A percentile compares a stretch with the other conserved stretches of the same genome.
These are phyloP conservation scores for Syngnathus rostellatus DNA, from an alignment of 2,797 vertebrate species.

Conservation along the genomic window DNA sequence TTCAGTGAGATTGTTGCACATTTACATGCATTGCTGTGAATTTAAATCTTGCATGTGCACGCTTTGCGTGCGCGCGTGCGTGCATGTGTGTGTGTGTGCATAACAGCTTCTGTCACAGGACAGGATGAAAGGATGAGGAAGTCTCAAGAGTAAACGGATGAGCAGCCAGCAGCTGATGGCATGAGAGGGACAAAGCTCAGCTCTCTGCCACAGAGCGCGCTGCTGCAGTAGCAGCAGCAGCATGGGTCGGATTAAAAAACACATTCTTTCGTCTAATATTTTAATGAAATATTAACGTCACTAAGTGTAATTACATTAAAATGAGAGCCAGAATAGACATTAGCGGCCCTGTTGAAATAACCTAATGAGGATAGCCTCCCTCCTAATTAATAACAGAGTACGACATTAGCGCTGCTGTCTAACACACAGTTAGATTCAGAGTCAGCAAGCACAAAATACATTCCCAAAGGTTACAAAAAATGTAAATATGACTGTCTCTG, in stretches of 20 bases:
- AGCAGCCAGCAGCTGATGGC: conserved; percentile 46
- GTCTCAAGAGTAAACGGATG: conserved; percentile 50
- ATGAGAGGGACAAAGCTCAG: conserved; percentile 34
- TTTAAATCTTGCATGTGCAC: conserved; percentile 21
- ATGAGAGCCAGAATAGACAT: conserved; percentile 63
- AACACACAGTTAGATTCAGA: conserved; percentile 20
- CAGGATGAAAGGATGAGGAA: conserved; percentile 55
- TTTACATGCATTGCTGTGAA: conserved; percentile 38
- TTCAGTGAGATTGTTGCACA: conserved; percentile 20
- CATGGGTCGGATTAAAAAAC: conserved; percentile 49
- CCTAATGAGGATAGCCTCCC: conserved; percentile 56
- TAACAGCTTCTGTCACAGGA: conserved; percentile 41
- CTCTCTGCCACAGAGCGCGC: conserved; percentile 18
- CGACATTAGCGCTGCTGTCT: conserved; percentile 40
- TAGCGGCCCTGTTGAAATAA: conserved; percentile 55
- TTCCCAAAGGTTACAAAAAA: conserved; percentile 2
- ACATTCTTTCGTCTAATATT: conserved; percentile 59
- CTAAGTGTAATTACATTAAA: conserved; percentile 71
- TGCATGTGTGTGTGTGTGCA: conserved; percentile 9
- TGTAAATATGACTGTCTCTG: not conserved
- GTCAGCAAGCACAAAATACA: conserved; percentile 7
- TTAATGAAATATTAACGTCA: conserved; percentile 70
- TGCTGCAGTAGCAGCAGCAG: conserved; percentile 15
- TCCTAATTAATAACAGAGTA: conserved; percentile 50
- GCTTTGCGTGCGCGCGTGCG: conserved; percentile 3